These are phyloP conservation scores for Nebria ingens DNA, from an alignment of 1,140 invertebrate species.

Conservation along the genomic window DNA sequence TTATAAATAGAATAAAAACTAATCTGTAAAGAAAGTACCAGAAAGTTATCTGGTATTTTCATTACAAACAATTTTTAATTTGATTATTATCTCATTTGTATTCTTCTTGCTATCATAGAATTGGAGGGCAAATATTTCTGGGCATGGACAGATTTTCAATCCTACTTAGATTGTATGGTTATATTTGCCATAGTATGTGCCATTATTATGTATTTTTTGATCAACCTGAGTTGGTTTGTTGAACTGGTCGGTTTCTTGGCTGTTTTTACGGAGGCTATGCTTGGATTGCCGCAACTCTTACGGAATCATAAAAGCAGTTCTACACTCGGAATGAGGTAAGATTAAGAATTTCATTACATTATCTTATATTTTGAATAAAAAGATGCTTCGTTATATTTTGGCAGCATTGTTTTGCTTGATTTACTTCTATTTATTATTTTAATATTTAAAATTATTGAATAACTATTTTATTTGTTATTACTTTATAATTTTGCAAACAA, in stretches of 20 bases:
- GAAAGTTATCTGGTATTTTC: slow-evolving; percentile 7
- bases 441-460: too few species aligned
- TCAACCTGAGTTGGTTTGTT: slow-evolving; percentile 71
- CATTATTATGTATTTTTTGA: slow-evolving; percentile 77
- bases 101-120: slow-evolving; percentile 48
- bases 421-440: too few species aligned
- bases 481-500: too few species aligned
- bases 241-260: slow-evolving; percentile 88
- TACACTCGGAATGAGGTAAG: slow-evolving; percentile 93
- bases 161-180: slow-evolving; percentile 87
- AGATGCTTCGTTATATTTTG: too few species aligned
- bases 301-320: slow-evolving; percentile 84
- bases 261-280: slow-evolving; percentile 91
- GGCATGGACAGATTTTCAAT: slow-evolving; percentile 98
- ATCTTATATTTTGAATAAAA: too few species aligned
- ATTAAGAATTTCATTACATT: too few species aligned
- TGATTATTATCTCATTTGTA: slow-evolving; percentile 12
- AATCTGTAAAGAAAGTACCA: background rate
- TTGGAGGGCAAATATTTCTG: slow-evolving; percentile 89
- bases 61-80: slow-evolving; percentile 12
- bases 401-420: too few species aligned
- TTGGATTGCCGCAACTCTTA: slow-evolving; percentile 87
- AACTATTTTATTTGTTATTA: too few species aligned
- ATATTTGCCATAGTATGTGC: slow-evolving; percentile 75
- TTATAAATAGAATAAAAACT: too few species aligned